Base-by-base conservation (phyloP, 2,888 invertebrate species). In the Bombyx huttoni region DNA sequence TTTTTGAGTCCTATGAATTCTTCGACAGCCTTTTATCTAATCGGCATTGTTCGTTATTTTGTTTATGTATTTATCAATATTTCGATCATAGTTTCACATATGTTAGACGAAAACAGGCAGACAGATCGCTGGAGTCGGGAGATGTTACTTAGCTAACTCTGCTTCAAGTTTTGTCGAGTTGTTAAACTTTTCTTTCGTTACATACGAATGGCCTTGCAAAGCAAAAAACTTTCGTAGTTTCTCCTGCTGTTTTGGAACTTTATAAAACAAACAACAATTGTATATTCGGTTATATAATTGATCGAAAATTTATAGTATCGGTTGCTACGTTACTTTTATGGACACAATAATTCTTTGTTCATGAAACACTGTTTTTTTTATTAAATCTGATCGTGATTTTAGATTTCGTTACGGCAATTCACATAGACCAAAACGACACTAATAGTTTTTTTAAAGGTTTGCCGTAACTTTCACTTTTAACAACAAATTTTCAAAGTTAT, bases 311-410 rank as follows among this genome's bases (percentile, higher is more conserved):
- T 65, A 63, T 63, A 62, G 63, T 59, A 64, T 63, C 61, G 68
- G 82, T 83, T 82, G 81, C 81, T 82, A 81, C 58, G 81, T 67
- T 78, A 82, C 81, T 78, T 83, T 78, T 73, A 79, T 81, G 81
- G 84, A 82, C 82, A 81, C 67, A 69, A 74, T 72, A 65, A 40
- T 7, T 40, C 73, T 79, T 77, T 78, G 73, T 77, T 70, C 71
- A 34, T 50, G 9, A 40, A 40, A 40, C 40, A 40, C 40, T 40
- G 3, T 40, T 5, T 10, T 8, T 40, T 1, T 24, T 24, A 24
- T 24, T 40, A 40, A 12, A 12, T 10, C 8, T 12, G 40, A 40
- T 7, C 40, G 40, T 7, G 40, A 40, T 40, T 40, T 40, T 40
- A 40, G 9, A 40, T 40, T 40, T 40, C 40, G 40, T 40, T 40